phyloP scores from a whole-genome alignment of 2,797 vertebrate species.

The Kryptolebias ocellatus region DNA sequence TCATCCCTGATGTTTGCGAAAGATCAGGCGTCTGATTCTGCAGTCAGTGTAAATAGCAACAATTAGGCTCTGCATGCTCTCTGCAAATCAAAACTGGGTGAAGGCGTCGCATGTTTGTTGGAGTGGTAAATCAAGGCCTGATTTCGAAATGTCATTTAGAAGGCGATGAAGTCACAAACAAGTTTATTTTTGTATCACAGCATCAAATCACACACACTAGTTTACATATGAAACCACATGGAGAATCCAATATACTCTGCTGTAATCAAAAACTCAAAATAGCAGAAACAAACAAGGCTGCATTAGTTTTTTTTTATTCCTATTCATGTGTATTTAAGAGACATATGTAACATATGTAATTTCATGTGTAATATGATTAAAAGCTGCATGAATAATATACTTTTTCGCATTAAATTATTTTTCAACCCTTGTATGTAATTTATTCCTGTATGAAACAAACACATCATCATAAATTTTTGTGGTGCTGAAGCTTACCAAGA shows the following conservation, averaged over 20 bases:
- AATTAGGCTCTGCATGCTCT: slow-evolving; percentile 42
- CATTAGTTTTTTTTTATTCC: neutral
- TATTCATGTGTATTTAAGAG: neutral
- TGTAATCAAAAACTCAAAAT: neutral
- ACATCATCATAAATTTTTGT: slow-evolving; percentile 14
- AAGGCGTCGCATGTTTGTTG: slow-evolving; percentile 28
- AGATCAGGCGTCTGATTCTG: slow-evolving; percentile 49
- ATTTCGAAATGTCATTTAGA: slow-evolving; percentile 26
- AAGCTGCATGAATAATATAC: slow-evolving; percentile 4
- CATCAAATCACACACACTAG: neutral
- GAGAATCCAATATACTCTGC: neutral
- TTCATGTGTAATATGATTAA: slow-evolving; percentile 12
- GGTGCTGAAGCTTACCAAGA: slow-evolving; percentile 11
- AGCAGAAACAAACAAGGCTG: neutral
- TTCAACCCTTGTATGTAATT: neutral
- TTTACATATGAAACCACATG: neutral
- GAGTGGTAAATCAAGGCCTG: slow-evolving; percentile 34
- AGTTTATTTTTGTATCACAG: slow-evolving; percentile 1
- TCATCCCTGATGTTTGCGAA: slow-evolving; percentile 55
- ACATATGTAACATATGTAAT: neutral
- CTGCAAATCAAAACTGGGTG: slow-evolving; percentile 34
- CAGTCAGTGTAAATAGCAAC: slow-evolving; percentile 56
- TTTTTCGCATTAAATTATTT: neutral
- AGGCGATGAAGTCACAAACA: slow-evolving; percentile 15
- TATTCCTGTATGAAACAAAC: slow-evolving; percentile 15